These are phyloP conservation scores for Falcunculus frontatus DNA, from an alignment of 2,113 vertebrate genomes.

Conservation along the genomic window DNA sequence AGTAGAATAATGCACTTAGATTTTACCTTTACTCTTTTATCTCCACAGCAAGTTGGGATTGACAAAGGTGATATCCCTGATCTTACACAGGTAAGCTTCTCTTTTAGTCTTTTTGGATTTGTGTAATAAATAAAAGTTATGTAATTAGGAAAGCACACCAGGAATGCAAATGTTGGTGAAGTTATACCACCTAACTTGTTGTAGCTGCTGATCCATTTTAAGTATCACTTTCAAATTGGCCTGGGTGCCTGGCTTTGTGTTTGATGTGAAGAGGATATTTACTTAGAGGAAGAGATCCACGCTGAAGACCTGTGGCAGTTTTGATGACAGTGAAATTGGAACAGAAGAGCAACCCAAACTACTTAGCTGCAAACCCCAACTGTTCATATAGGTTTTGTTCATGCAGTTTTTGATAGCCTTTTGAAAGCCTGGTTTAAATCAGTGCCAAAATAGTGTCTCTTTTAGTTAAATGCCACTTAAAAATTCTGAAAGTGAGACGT, in stretches of 20 bases:
- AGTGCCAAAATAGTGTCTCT: neutral
- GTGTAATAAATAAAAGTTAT: neutral
- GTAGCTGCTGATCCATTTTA: neutral
- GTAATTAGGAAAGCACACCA: neutral
- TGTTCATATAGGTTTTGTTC: neutral
- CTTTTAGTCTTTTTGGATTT: neutral
- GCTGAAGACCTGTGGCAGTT: neutral
- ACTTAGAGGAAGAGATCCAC: neutral
- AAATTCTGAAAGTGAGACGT: neutral
- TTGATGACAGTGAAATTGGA: neutral
- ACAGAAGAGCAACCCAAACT: neutral
- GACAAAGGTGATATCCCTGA: conserved; percentile 99
- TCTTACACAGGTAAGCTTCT: conserved; percentile 89
- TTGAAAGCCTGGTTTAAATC: neutral
- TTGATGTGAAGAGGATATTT: neutral
- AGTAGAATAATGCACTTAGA: neutral
- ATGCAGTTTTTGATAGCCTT: neutral
- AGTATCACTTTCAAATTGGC: neutral
- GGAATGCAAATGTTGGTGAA: neutral
- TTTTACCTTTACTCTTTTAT: conserved; percentile 24
- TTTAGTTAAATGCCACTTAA: neutral
- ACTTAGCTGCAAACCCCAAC: neutral
- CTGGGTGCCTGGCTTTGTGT: neutral
- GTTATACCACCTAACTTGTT: neutral
- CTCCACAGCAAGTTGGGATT: conserved; percentile 94